Conservation (phyloP, 2,888 invertebrate species). For the Limnephilus auricula region DNA sequence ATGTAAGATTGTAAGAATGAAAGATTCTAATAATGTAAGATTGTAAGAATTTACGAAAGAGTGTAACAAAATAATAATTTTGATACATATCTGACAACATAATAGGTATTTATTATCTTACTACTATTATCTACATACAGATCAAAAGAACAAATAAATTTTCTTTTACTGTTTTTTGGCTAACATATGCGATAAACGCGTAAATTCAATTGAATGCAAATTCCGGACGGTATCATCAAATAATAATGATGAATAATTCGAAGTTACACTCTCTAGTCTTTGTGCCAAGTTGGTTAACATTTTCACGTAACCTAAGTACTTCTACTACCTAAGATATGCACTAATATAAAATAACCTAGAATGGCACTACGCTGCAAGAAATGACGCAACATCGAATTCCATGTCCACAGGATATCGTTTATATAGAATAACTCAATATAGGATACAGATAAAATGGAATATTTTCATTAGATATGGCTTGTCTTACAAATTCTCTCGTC, state of each 20-base stretch:
- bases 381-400: not conserved
- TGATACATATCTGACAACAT: too few species aligned
- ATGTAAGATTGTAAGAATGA: too few species aligned
- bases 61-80: too few species aligned
- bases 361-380: not conserved
- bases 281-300: not conserved
- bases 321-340: not conserved
- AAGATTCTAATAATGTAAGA: too few species aligned
- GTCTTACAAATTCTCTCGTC: too few species aligned
- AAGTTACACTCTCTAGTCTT: slow-evolving; percentile 25
- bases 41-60: too few species aligned
- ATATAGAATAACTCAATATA: too few species aligned
- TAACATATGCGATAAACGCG: not conserved
- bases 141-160: not conserved
- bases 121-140: too few species aligned
- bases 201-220: slow-evolving; percentile 34
- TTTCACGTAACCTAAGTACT: not conserved
- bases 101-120: not conserved
- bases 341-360: not conserved
- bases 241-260: slow-evolving; percentile 23
- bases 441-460: too few species aligned
- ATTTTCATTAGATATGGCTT: too few species aligned
- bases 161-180: not conserved
- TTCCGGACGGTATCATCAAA: slow-evolving; percentile 9
- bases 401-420: not conserved